Base-by-base conservation (phyloP, 1,140 invertebrate species). In the Dinothrombium tinctorium region DNA sequence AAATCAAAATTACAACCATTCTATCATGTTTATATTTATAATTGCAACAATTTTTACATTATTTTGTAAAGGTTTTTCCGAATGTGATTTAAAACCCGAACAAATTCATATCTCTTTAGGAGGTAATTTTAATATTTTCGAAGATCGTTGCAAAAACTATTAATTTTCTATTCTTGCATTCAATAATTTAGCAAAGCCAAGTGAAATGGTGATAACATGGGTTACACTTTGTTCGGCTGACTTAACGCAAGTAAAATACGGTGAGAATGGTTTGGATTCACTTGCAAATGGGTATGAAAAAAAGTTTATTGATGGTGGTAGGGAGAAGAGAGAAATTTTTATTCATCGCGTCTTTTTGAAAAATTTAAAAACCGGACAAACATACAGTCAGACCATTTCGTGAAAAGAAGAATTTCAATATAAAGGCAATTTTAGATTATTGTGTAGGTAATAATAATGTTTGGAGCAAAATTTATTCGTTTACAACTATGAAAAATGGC, bases 161-260 rank as follows among this genome's bases (percentile, higher is more conserved):
- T 21, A 7, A 15, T 22, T 21, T 8, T 36, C n/a, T 11, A 20
- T 5, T 36, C n/a, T n/a, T n/a, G n/a, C n/a, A 21, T 21, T 22
- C 3, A 17, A 20, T 6, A 36, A 22, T 12, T 19, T 19, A 36
- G 33, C 12, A 2, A 36, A 61, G 45, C 61, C 69, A 19, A 65
- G 60, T 46, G 66, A 80, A 48, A 76, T 84, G 57, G 65, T 81
- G 29, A 73, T 90, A 14, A 90, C 82, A 40, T 94, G 86, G 86
- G 74, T 72, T 2, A 92, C 86, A 23, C 67, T 69, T 46, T 8
- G 26, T 38, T 11, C 5, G 14, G 20, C 11, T 2, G 11, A 24
- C 4, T 66, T 72, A 48, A 56, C 73, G 47, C 74, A 81, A 4
- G 50, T 65, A 22, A 59, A 67, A 50, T 90, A 76, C 61, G 80